Base-by-base conservation (phyloP, 2,113 vertebrate genomes). In the Lagopus muta region DNA sequence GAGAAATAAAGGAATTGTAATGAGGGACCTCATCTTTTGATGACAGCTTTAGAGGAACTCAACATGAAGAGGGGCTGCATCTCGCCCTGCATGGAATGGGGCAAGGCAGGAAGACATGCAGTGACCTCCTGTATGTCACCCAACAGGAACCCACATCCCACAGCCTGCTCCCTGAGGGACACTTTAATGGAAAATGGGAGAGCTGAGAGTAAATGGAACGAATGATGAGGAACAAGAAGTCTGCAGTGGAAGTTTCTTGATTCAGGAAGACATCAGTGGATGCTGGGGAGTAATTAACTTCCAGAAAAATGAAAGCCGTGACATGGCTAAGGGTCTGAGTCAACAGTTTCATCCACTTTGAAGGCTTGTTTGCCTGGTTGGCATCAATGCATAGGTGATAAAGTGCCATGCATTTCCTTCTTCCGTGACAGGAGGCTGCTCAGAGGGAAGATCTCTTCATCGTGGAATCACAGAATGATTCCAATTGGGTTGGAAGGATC, bases 1-100 rank as follows among this genome's bases (percentile, higher is more conserved):
- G 81, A 89, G 76, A 74, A 60, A 69, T 80, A 89, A 94, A 95
- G 55, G 83, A 79, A 92, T 92, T 72, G 73, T 83, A 95, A 94
- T 72, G 84, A 96, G 64, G 67, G 77, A 30, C 58, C 45, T 90
- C 45, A 50, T 61, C 75, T 75, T 55, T 50, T 73, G 75, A 73
- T 83, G 89, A 25, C 21, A 60, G 60, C 58, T 80, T 81, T 52
- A 48, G 82, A 92, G 62, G 64, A 82, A 48, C 27, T 8, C 4
- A 50, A 14, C 4, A 5, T 30, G 40, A 55, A 72, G 21, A 15
- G 36, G 36, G 76, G 27, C 71, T 93, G 54, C 80, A 38, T 4
- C 45, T 7, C 1, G 62, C 72, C 50, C 42, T 80, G 78, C 67
- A 52, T 34, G 6, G 82, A 67, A 32, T 32, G n/a, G 4, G 7